Evolutionary conservation across 2,797 vertebrate species (phyloP).

Genomic region (Borostomias antarcticus): DNA sequence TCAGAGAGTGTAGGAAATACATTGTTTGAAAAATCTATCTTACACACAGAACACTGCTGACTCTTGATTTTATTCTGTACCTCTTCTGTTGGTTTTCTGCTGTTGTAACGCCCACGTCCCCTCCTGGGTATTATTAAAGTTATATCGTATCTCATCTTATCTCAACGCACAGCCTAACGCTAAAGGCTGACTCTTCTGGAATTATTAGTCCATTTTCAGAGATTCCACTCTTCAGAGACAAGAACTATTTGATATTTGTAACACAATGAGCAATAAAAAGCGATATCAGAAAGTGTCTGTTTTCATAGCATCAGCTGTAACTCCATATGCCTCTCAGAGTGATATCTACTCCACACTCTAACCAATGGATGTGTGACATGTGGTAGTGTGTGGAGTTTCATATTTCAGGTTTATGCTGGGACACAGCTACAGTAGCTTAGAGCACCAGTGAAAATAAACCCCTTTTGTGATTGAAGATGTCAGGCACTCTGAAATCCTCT

Average conservation of each 20-base stretch:
- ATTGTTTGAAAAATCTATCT: no score
- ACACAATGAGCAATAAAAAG: not conserved
- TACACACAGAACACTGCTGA: no score
- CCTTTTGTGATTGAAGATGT: not conserved
- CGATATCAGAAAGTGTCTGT: not conserved
- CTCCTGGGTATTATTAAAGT: no score
- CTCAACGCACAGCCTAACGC: no score
- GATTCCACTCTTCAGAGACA: no score
- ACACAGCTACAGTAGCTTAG: not conserved
- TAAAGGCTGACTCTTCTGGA: no score
- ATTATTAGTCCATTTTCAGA: no score
- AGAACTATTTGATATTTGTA: not conserved
- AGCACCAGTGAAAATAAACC: not conserved
- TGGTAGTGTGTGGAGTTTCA: not conserved
- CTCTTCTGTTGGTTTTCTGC: no score
- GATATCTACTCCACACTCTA: not conserved
- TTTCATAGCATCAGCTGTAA: not conserved
- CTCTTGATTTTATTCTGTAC: no score
- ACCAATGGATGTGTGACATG: not conserved
- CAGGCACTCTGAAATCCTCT: constrained; percentile 1
- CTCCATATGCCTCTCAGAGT: not conserved
- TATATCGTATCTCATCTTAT: no score
- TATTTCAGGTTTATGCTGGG: not conserved
- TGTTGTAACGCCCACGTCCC: no score
- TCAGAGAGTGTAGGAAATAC: no score